Conservation (phyloP, 2,113 vertebrate genomes). For the Turnix velox region DNA sequence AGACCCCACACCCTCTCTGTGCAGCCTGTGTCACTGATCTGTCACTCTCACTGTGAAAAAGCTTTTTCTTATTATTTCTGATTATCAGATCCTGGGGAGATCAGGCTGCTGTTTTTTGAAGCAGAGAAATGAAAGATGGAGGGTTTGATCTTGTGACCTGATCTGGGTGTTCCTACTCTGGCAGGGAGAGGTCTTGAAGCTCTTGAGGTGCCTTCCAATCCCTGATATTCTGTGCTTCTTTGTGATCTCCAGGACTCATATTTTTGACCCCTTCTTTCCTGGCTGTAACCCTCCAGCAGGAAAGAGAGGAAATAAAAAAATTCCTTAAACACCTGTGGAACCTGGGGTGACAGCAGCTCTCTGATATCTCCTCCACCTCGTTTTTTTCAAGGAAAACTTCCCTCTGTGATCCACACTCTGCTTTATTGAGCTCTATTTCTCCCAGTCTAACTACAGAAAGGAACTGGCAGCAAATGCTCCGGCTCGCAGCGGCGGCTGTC, state of each 20-base stretch:
- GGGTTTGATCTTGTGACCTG: background rate
- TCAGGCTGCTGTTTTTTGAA: background rate
- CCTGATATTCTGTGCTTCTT: no score
- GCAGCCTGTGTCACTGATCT: no score
- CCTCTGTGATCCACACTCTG: accelerated
- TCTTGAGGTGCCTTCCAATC: no score
- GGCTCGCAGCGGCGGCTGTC: background rate
- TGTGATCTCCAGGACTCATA: background rate
- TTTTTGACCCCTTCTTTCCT: background rate
- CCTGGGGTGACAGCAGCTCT: background rate
- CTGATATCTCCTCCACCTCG: background rate
- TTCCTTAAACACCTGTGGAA: accelerated
- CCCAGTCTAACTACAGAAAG: background rate
- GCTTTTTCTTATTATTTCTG: no score
- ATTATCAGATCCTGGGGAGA: background rate
- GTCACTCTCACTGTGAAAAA: no score
- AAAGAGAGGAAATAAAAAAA: background rate
- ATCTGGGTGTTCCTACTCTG: no score
- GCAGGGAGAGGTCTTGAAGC: no score
- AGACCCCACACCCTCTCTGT: no score
- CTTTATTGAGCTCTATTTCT: constrained; percentile 44
- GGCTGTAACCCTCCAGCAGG: background rate
- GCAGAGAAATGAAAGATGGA: background rate
- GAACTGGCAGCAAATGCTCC: constrained; percentile 3
- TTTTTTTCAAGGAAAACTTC: background rate